Conservation (phyloP, 2,797 vertebrate species). For the Ataeniobius toweri region DNA sequence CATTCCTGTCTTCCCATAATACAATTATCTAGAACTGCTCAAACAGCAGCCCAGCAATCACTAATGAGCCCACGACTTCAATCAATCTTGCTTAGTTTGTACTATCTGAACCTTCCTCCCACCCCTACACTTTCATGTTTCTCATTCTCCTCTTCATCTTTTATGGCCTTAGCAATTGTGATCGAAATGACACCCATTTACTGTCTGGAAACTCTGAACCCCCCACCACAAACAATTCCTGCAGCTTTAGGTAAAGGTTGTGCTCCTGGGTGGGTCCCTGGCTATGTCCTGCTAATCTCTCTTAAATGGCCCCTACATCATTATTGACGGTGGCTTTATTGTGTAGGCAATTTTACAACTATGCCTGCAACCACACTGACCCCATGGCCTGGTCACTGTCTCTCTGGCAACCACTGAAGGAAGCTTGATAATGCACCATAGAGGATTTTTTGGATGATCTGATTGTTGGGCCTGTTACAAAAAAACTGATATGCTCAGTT, state of each 20-base stretch:
- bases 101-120: slow-evolving; percentile 33
- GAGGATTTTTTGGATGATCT: slow-evolving; percentile 56
- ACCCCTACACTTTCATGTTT: slow-evolving; percentile 29
- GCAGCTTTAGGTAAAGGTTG: slow-evolving; percentile 52
- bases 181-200: slow-evolving; percentile 22
- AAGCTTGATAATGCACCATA: slow-evolving; percentile 68
- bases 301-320: slow-evolving; percentile 63
- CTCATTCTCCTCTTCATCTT: slow-evolving; percentile 44
- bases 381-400: slow-evolving; percentile 76
- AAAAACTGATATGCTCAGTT: slow-evolving; percentile 42
- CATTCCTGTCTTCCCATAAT: slow-evolving; percentile 19
- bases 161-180: slow-evolving; percentile 40
- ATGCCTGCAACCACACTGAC: slow-evolving; percentile 71
- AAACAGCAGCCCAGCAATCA: slow-evolving; percentile 48
- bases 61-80: slow-evolving; percentile 49
- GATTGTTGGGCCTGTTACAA: slow-evolving; percentile 38
- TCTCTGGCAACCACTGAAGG: slow-evolving; percentile 77
- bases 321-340: slow-evolving; percentile 67
- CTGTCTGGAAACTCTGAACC: slow-evolving; percentile 33
- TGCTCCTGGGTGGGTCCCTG: slow-evolving; percentile 58
- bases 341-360: slow-evolving; percentile 76
- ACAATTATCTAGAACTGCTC: slow-evolving; percentile 21
- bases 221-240: slow-evolving; percentile 37
- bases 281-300: slow-evolving; percentile 68
- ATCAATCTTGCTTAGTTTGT: slow-evolving; percentile 49